Percentiles rank a stretch among this genome's conserved stretches.
These are phyloP conservation scores for Notodonta dromedarius DNA, from an alignment of 2,888 invertebrate species.

Conservation along the genomic window DNA sequence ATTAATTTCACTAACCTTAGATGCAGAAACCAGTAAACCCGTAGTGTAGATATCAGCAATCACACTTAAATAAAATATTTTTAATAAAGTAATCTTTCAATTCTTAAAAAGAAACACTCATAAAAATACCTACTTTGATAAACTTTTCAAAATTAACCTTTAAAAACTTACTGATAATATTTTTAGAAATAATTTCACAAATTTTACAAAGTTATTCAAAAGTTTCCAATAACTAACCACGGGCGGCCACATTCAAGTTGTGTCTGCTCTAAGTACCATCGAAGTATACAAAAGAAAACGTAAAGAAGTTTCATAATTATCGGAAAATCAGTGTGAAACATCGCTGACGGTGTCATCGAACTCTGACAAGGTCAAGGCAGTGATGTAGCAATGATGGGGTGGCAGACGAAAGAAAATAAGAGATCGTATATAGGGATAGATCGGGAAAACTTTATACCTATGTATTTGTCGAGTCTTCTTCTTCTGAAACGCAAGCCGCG, in stretches of 20 bases:
- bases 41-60: too few species aligned
- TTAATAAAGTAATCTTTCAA: too few species aligned
- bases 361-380: slow-evolving; percentile 30
- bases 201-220: background rate
- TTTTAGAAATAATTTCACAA: background rate
- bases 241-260: slow-evolving; percentile 8
- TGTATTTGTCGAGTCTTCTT: too few species aligned
- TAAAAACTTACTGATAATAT: background rate
- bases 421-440: too few species aligned
- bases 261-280: slow-evolving; percentile 11
- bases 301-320: slow-evolving; percentile 16
- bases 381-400: slow-evolving; percentile 13
- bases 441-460: too few species aligned
- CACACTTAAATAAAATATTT: too few species aligned
- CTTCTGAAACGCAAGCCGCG: too few species aligned
- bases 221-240: background rate
- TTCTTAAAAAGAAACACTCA: too few species aligned
- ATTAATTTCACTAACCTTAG: too few species aligned
- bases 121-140: background rate
- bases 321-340: slow-evolving; percentile 26
- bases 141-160: background rate
- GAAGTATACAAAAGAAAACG: slow-evolving; percentile 24
- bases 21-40: too few species aligned
- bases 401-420: background rate
- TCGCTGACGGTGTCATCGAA: slow-evolving; percentile 26